Percentiles rank a stretch among this genome's conserved stretches.
Conservation (phyloP, 2,113 vertebrate species). For the Sceloporus undulatus region DNA sequence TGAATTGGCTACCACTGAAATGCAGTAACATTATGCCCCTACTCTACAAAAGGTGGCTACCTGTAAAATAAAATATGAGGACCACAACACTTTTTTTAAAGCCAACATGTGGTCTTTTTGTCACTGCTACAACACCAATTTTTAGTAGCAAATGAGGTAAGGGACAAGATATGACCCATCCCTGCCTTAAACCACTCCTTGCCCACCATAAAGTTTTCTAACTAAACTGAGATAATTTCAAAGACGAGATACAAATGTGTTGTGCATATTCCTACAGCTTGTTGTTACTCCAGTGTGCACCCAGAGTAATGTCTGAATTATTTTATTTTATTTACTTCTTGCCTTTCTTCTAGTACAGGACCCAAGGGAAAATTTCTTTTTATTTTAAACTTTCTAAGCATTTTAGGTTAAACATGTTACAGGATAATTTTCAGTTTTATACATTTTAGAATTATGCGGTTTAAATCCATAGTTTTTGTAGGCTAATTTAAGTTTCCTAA, state of each 20-base stretch:
- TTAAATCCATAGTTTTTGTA: too few species aligned
- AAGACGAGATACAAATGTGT: neutral
- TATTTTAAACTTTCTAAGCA: neutral
- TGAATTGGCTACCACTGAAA: too few species aligned
- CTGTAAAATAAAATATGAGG: neutral
- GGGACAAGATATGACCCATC: neutral
- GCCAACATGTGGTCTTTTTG: neutral
- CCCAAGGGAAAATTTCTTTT: neutral
- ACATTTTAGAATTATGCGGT: neutral
- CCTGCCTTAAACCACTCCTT: neutral
- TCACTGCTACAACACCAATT: neutral
- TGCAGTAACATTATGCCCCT: too few species aligned
- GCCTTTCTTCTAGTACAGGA: too few species aligned
- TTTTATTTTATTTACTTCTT: too few species aligned
- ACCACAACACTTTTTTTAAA: neutral
- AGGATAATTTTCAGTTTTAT: neutral
- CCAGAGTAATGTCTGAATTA: neutral
- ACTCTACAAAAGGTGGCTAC: neutral
- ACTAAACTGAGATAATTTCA: neutral
- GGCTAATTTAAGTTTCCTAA: too few species aligned
- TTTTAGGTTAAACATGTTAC: neutral
- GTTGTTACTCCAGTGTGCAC: neutral
- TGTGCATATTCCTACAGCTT: neutral
- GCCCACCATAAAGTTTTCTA: neutral
- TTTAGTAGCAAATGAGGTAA: neutral